Conservation (phyloP, 2,113 vertebrate species). For the Oncorhynchus nerka region DNA sequence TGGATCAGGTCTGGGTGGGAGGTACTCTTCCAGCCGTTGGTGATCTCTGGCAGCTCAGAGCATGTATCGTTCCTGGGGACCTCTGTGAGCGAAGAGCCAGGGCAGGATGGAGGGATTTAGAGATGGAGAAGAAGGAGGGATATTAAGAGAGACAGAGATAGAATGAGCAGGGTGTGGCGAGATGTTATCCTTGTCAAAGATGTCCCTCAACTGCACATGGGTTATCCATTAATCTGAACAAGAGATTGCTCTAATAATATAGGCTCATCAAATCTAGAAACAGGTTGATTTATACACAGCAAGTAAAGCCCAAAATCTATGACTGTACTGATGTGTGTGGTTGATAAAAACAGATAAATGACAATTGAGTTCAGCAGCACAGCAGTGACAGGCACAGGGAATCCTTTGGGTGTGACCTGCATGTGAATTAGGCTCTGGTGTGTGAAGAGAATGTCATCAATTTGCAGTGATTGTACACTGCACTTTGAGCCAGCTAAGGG, state of each 20-base stretch:
- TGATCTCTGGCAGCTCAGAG: slow-evolving; percentile 90
- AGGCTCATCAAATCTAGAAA: background rate
- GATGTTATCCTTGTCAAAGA: too few relatives aligned
- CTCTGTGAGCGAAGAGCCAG: slow-evolving; percentile 69
- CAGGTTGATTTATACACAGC: background rate
- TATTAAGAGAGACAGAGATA: background rate
- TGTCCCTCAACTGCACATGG: too few relatives aligned
- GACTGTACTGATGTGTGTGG: background rate
- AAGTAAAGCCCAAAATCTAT: background rate
- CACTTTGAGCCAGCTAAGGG: slow-evolving; percentile 40
- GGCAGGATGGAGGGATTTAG: slow-evolving; percentile 1
- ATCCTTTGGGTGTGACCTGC: slow-evolving; percentile 24
- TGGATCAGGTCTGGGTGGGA: slow-evolving; percentile 93
- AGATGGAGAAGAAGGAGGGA: slow-evolving; percentile 16
- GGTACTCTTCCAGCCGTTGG: slow-evolving; percentile 93
- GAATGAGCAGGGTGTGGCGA: too few relatives aligned
- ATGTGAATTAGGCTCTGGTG: slow-evolving; percentile 28
- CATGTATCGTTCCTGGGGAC: slow-evolving; percentile 95
- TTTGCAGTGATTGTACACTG: slow-evolving; percentile 40
- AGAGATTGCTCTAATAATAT: background rate
- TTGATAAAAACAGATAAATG: background rate
- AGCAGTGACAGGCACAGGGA: slow-evolving; percentile 17
- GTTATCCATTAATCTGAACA: too few relatives aligned
- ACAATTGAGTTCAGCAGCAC: background rate
- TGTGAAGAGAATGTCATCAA: slow-evolving; percentile 52